Evolutionary conservation across 2,888 invertebrate species (phyloP).

Genomic region (Aelia acuminata): DNA sequence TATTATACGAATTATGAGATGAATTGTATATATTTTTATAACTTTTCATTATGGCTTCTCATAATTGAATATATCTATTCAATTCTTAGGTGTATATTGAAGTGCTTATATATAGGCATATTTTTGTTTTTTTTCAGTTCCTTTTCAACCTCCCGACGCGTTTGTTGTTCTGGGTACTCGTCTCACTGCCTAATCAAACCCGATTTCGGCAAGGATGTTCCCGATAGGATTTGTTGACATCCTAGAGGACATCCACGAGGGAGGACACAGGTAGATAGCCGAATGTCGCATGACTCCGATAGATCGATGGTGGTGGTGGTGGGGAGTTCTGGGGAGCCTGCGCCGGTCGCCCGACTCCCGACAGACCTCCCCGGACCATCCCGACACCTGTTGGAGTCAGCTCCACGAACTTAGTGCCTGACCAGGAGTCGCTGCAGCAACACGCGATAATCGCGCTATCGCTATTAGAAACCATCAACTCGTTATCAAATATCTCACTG

Average conservation of each 20-base stretch:
- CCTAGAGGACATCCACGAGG: background rate
- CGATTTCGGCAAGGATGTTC: background rate
- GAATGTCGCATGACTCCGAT: conserved; percentile 20
- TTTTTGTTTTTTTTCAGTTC: background rate
- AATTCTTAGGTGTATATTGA: background rate
- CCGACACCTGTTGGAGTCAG: conserved; percentile 51
- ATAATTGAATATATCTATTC: too few species aligned
- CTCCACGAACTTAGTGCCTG: conserved; percentile 43
- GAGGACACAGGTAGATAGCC: conserved; percentile 25
- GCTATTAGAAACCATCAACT: background rate
- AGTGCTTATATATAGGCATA: background rate
- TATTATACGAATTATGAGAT: background rate
- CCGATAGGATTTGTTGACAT: background rate
- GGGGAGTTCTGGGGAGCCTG: conserved; percentile 34
- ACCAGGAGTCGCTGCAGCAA: conserved; percentile 44
- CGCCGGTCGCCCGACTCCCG: background rate
- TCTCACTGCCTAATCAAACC: background rate
- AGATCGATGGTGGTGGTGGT: conserved; percentile 44
- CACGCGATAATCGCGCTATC: conserved; percentile 42
- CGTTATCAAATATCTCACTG: conserved; percentile 44
- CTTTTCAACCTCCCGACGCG: background rate
- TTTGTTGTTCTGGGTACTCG: too few species aligned
- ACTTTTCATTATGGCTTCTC: too few species aligned
- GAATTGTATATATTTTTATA: background rate
- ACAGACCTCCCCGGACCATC: conserved; percentile 46